phyloP scores from a whole-genome alignment of 1,140 invertebrate genomes.

The Zaprionus africanus region DNA sequence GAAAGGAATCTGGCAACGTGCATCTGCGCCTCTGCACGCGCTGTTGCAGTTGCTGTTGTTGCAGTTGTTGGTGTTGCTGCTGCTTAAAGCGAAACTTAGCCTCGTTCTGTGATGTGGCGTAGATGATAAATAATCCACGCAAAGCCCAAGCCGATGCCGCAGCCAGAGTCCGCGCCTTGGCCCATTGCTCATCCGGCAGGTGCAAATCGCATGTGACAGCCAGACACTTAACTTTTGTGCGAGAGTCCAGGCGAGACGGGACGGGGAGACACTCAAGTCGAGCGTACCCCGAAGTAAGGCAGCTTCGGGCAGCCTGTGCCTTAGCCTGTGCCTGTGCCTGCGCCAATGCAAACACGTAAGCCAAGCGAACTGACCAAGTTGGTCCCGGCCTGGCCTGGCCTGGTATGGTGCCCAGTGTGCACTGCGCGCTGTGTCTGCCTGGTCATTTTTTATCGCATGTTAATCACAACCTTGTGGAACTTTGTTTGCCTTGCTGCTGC shows the following conservation, averaged over 20 bases:
- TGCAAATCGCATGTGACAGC: conserved; percentile 82
- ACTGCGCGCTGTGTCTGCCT: conserved; percentile 29
- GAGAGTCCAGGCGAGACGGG: conserved; percentile 42
- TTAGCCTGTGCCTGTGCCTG: conserved; percentile 18
- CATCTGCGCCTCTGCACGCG: conserved; percentile 55
- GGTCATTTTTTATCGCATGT: conserved; percentile 82
- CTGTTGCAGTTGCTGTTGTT: conserved; percentile 9
- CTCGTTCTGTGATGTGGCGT: conserved; percentile 62
- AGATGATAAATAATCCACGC: conserved; percentile 82
- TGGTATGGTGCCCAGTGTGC: conserved; percentile 38
- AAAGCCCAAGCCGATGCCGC: conserved; percentile 42
- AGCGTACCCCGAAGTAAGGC: conserved; percentile 37
- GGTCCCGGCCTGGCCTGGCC: conserved; percentile 12
- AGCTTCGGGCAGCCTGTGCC: no score
- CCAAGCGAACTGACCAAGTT: conserved; percentile 57
- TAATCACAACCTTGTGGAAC: conserved; percentile 82
- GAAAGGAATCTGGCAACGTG: conserved; percentile 74
- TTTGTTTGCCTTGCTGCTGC: conserved; percentile 71
- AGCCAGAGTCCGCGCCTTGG: conserved; percentile 29
- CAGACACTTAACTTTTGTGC: conserved; percentile 80
- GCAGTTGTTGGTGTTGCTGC: conserved; percentile 21
- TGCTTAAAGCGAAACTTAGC: conserved; percentile 74
- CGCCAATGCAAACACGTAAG: conserved; percentile 73
- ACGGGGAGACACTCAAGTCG: background rate
- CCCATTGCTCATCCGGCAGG: conserved; percentile 80